Evolutionary conservation across 2,888 invertebrate species (phyloP).

Genomic region (Pristionchus mayeri): DNA sequence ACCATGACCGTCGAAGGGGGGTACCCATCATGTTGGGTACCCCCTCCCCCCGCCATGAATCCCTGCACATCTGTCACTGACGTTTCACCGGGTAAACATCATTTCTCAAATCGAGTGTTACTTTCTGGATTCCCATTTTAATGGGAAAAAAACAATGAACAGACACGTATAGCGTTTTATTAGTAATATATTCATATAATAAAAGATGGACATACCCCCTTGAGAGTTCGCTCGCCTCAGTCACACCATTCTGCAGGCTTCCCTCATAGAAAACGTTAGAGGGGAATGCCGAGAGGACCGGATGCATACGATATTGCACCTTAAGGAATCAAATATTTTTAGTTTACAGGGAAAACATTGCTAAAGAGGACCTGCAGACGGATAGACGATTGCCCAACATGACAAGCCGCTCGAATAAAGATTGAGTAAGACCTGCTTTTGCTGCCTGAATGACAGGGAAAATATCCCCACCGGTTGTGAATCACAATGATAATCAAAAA

Average conservation of each 20-base stretch:
- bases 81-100: too few relatives aligned
- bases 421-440: slow-evolving; percentile 94
- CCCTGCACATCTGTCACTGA: too few relatives aligned
- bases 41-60: too few relatives aligned
- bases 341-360: not conserved
- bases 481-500: too few relatives aligned
- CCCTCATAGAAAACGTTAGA: slow-evolving; percentile 99
- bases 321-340: not conserved
- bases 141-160: too few relatives aligned
- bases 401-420: slow-evolving; percentile 95
- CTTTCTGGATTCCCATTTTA: too few relatives aligned
- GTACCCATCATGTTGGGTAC: too few relatives aligned
- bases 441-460: slow-evolving; percentile 95
- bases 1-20: too few relatives aligned
- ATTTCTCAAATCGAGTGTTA: too few relatives aligned
- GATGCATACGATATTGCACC: slow-evolving; percentile 97
- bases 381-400: slow-evolving; percentile 95
- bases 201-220: slow-evolving; percentile 37
- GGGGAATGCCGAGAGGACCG: slow-evolving; percentile 95
- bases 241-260: slow-evolving; percentile 97
- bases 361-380: slow-evolving; percentile 86
- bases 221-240: slow-evolving; percentile 81
- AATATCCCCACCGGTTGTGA: too few relatives aligned
- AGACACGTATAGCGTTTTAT: too few relatives aligned
- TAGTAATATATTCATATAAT: not conserved